phyloP scores from a whole-genome alignment of 2,888 invertebrate genomes.

The Parnassius apollo region DNA sequence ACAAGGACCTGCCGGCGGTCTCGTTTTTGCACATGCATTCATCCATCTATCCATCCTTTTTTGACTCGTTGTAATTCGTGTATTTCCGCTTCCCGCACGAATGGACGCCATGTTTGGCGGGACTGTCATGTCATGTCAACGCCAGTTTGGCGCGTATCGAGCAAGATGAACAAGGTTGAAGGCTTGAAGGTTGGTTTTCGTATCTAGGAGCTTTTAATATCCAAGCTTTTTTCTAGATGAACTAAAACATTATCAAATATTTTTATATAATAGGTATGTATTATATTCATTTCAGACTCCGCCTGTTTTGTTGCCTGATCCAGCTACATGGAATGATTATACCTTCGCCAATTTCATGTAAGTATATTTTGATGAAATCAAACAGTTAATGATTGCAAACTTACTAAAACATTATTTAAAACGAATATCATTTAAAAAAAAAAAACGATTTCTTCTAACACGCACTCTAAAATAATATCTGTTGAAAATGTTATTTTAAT shows the following conservation, averaged over 20 bases:
- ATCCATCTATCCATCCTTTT: slow-evolving; percentile 65
- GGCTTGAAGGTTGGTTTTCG: slow-evolving; percentile 60
- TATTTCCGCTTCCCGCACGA: slow-evolving; percentile 79
- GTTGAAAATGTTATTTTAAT: no score
- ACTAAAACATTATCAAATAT: background rate
- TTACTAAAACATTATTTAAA: no score
- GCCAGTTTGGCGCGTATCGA: slow-evolving; percentile 77
- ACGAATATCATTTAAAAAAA: no score
- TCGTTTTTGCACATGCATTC: slow-evolving; percentile 65
- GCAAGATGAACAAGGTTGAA: slow-evolving; percentile 57
- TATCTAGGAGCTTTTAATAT: slow-evolving; percentile 43
- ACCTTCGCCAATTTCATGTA: slow-evolving; percentile 5
- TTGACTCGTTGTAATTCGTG: slow-evolving; percentile 75
- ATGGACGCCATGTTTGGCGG: slow-evolving; percentile 78
- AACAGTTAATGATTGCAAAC: background rate
- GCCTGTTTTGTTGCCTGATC: slow-evolving; percentile 7
- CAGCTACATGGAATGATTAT: background rate
- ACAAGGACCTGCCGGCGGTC: slow-evolving; percentile 70
- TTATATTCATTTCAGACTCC: slow-evolving; percentile 30
- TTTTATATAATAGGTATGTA: background rate
- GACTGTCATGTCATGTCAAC: slow-evolving; percentile 76
- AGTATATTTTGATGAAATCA: slow-evolving; percentile 9
- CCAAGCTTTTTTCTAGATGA: slow-evolving; percentile 8
- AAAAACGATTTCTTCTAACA: no score
- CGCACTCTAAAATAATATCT: no score